Base-by-base conservation (phyloP, 2,888 invertebrate species). In the Cephus rjabovi region DNA sequence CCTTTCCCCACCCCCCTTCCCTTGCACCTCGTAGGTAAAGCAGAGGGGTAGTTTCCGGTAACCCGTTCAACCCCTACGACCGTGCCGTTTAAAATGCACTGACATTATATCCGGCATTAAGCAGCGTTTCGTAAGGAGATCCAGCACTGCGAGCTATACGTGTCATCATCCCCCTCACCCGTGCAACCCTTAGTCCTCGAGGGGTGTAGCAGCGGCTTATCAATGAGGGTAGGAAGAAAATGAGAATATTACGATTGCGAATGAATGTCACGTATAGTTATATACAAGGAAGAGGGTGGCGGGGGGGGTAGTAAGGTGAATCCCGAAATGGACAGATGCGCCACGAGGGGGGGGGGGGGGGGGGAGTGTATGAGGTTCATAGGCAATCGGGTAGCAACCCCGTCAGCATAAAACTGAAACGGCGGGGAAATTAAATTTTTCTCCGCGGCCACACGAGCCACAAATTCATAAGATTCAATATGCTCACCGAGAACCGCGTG, bases 401-500 rank as follows among this genome's bases (percentile, higher is more conserved):
- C 84, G 86, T 85, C 86, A 85, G 86, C 86, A 83, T 78, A 81
- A 86, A 84, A 81, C 80, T 80, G 84, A 87, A 89, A 87, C 87
- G 85, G 87, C 86, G 84, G 86, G 84, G 34, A 88, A 90, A 89
- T 89, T 88, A 89, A 89, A 88, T 90, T 90, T 89, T 87, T 88
- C 85, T 83, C 82, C 83, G 82, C 75, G 79, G 77, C 79, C 81
- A 80, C 76, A 79, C 77, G 82, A 81, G 82, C 79, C 81, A 86
- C 86, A 88, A 89, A 90, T 90, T 90, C 89, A 90, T 90, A 91
- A 90, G 89, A 91, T 90, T 90, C 89, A 90, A 91, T 90, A 90
- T 90, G 87, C 88, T 85, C 85, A 83, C 83, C 79, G 79, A 82
- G 83, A 79, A 75, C 35, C 73, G 79, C 73, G 79, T 77, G 79